These are phyloP conservation scores for Alauda arvensis DNA, from an alignment of 2,797 vertebrate species.

Conservation along the genomic window DNA sequence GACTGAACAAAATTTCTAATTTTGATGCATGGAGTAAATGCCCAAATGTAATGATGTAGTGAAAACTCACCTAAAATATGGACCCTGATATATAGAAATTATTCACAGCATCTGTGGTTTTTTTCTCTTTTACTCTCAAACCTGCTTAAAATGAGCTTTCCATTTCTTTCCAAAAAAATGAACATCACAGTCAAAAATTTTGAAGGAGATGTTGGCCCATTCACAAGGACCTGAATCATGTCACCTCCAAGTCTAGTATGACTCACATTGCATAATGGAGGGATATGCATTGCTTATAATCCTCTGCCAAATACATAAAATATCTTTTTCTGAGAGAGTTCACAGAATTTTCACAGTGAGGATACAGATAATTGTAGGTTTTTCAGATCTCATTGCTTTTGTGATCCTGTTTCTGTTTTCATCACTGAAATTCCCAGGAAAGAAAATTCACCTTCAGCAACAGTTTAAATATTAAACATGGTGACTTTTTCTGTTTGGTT, in stretches of 20 bases:
- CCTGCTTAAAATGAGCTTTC: conserved; percentile 3
- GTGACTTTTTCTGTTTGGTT: not conserved
- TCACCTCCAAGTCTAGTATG: conserved; percentile 9
- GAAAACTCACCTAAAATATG: conserved; percentile 71
- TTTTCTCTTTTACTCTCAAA: conserved; percentile 16
- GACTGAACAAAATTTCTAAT: conserved; percentile 60
- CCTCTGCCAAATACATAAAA: not conserved
- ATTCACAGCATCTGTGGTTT: conserved; percentile 47
- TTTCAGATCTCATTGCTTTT: conserved; percentile 2
- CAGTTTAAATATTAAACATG: not conserved
- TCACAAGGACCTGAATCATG: conserved; percentile 22
- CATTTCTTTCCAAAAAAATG: conserved; percentile 22
- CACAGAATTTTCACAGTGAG: conserved; percentile 26
- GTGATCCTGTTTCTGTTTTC: not conserved
- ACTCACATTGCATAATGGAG: not conserved
- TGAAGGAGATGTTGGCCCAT: not conserved
- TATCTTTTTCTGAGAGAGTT: not conserved
- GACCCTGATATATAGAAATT: conserved; percentile 61
- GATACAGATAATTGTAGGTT: not conserved
- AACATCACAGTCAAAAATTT: conserved; percentile 32
- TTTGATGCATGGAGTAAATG: conserved; percentile 68
- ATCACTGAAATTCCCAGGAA: not conserved
- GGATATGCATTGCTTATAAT: conserved; percentile 9
- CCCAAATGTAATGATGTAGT: conserved; percentile 68
- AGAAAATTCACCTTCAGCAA: not conserved